Percentiles rank a stretch among this genome's conserved stretches.
These are phyloP conservation scores for Pegoplata infirma DNA, from an alignment of 2,888 invertebrate genomes.

Conservation along the genomic window DNA sequence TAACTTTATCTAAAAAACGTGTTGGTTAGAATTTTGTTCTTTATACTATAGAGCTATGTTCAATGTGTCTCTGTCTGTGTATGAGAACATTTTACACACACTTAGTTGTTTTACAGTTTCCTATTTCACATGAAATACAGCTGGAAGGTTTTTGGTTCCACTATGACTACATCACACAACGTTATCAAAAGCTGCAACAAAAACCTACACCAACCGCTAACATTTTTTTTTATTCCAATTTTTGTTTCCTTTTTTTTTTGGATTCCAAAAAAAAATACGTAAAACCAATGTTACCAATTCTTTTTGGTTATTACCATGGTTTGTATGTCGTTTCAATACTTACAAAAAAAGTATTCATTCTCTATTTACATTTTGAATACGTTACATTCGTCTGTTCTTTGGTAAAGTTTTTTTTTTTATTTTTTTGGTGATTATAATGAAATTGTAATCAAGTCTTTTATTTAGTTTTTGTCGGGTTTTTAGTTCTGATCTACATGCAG, in stretches of 20 bases:
- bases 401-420: neutral
- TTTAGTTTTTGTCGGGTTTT: neutral
- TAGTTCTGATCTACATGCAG: neutral
- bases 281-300: conserved; percentile 17
- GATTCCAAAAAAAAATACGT: neutral
- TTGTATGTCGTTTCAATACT: conserved; percentile 15
- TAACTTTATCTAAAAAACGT: conserved; percentile 51
- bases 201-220: neutral
- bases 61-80: neutral
- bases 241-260: neutral
- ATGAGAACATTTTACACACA: neutral
- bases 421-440: neutral
- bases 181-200: conserved; percentile 23
- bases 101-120: conserved; percentile 12
- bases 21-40: neutral
- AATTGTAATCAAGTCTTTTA: conserved; percentile 27
- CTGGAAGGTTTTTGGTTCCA: conserved; percentile 40
- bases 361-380: conserved; percentile 4
- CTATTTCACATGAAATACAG: neutral
- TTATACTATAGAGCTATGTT: neutral
- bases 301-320: conserved; percentile 5
- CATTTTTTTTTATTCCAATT: neutral
- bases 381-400: neutral
- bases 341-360: neutral
- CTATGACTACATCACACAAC: neutral